phyloP scores from a whole-genome alignment of 2,888 invertebrate species.

The Leptodirus hochenwartii region DNA sequence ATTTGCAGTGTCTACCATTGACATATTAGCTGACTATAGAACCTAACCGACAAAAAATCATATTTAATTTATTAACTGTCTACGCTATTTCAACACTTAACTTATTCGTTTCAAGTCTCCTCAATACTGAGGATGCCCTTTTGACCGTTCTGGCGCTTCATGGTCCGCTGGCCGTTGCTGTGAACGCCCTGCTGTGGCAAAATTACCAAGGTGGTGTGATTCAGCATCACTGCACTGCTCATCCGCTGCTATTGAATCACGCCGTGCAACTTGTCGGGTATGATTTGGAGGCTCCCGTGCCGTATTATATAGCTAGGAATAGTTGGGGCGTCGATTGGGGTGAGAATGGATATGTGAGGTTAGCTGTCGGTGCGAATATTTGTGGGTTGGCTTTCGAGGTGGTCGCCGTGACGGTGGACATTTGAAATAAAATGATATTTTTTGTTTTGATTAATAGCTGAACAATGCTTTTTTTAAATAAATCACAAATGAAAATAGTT shows the following conservation, averaged over 20 bases:
- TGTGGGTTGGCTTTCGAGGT: constrained; percentile 51
- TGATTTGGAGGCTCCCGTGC: constrained; percentile 48
- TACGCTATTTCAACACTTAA: too few species aligned
- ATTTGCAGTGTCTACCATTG: too few species aligned
- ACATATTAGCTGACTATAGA: too few species aligned
- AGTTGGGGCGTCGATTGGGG: constrained; percentile 73
- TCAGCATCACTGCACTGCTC: constrained; percentile 57
- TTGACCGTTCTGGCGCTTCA: constrained; percentile 39
- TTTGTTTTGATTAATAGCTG: too few species aligned
- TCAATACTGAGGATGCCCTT: constrained; percentile 44
- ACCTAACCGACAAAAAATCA: neutral
- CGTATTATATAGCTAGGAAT: constrained; percentile 69
- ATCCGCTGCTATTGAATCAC: constrained; percentile 46
- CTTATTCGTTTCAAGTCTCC: constrained; percentile 34
- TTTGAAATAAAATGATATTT: too few species aligned
- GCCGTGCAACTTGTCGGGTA: constrained; percentile 75
- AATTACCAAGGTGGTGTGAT: constrained; percentile 72
- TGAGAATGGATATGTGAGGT: constrained; percentile 52
- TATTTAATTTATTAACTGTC: too few species aligned
- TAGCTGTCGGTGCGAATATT: constrained; percentile 56
- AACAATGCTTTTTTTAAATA: too few species aligned
- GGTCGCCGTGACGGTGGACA: too few species aligned
- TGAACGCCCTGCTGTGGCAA: constrained; percentile 74
- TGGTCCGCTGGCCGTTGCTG: constrained; percentile 64
- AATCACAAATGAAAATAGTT: too few species aligned